Conservation (phyloP, 1,140 invertebrate genomes). For the Parapsyche elsis region DNA sequence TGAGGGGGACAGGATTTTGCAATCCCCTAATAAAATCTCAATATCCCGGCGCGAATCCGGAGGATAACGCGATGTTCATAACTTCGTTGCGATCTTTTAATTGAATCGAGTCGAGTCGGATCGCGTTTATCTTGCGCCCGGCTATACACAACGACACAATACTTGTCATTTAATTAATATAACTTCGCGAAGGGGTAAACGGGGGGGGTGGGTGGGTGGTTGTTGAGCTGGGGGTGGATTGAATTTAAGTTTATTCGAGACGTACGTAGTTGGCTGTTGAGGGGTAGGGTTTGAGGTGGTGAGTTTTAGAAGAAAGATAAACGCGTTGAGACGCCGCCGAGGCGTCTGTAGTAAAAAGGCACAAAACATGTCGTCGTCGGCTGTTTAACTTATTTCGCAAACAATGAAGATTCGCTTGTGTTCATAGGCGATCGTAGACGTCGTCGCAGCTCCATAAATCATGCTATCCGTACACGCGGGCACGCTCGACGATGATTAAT, state of each 20-base stretch:
- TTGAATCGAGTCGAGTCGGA: slow-evolving; percentile 47
- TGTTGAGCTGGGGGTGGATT: background rate
- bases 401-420: background rate
- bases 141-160: slow-evolving; percentile 25
- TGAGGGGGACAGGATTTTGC: background rate
- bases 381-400: slow-evolving; percentile 18
- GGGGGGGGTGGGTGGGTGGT: too few species aligned
- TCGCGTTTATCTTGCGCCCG: slow-evolving; percentile 45
- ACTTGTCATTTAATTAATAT: slow-evolving; percentile 51
- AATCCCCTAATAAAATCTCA: slow-evolving; percentile 52
- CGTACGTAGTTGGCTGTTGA: background rate
- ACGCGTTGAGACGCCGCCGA: background rate
- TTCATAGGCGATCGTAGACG: background rate
- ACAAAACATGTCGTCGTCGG: background rate
- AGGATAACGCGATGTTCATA: slow-evolving; percentile 52
- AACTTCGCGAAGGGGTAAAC: background rate
- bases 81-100: slow-evolving; percentile 55
- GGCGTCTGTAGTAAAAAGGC: slow-evolving; percentile 7
- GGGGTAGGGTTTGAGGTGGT: background rate
- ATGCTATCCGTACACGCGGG: background rate
- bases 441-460: slow-evolving; percentile 6
- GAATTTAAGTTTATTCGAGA: slow-evolving; percentile 35
- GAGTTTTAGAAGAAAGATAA: slow-evolving; percentile 15
- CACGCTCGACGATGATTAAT: slow-evolving; percentile 19
- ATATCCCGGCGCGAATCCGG: slow-evolving; percentile 39